Percentiles rank a stretch among this genome's conserved stretches.
Conservation (phyloP, 2,113 vertebrate species). For the Plecotus auritus region DNA sequence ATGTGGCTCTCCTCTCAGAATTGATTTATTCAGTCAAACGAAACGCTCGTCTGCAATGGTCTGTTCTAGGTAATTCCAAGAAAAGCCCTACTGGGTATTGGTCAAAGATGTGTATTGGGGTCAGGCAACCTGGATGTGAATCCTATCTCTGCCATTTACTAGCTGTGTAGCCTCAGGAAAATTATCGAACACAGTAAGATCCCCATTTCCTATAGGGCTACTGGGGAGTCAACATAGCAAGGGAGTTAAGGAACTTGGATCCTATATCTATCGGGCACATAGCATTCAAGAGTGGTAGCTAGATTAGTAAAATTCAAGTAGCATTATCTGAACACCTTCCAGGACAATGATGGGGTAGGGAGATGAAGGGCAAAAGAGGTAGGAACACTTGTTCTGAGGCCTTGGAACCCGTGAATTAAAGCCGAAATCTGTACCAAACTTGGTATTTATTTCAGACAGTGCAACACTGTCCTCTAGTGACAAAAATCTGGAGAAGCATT, state of each 20-base stretch:
- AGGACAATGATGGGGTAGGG: neutral
- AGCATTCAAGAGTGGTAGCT: neutral
- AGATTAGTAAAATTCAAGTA: slow-evolving; percentile 13
- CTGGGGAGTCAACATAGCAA: neutral
- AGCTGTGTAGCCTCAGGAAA: neutral
- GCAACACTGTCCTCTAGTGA: slow-evolving; percentile 74
- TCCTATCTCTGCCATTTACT: neutral
- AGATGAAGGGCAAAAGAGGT: neutral
- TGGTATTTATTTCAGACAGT: neutral
- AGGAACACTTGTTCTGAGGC: neutral
- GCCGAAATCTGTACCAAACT: neutral
- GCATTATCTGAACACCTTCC: neutral
- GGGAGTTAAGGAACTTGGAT: neutral
- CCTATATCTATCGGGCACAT: neutral
- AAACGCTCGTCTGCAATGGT: neutral
- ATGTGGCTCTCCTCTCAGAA: neutral
- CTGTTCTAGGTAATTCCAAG: neutral
- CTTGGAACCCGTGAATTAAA: neutral
- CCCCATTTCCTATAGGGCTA: neutral
- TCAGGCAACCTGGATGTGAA: neutral
- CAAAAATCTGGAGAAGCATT: neutral
- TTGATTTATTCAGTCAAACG: neutral
- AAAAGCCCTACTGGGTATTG: neutral
- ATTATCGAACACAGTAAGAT: neutral
- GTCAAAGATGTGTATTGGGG: neutral